These are phyloP conservation scores for Catharus ustulatus DNA, from an alignment of 2,797 vertebrate genomes.

Conservation along the genomic window DNA sequence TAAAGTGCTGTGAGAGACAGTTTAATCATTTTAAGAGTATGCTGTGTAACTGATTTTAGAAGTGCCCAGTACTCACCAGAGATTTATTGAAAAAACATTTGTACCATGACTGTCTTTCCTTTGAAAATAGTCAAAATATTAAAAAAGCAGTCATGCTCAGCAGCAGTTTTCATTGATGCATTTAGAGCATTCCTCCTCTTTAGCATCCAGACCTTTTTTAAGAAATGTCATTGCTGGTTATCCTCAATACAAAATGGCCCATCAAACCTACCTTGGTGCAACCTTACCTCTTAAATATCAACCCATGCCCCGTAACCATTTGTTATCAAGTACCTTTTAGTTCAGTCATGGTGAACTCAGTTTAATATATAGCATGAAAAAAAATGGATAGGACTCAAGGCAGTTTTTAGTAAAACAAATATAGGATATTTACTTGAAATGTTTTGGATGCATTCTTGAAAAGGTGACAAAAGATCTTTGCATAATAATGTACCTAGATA, in stretches of 20 bases:
- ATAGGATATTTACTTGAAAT: neutral
- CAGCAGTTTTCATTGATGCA: conserved; percentile 60
- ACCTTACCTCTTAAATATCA: conserved; percentile 77
- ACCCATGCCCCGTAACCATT: conserved; percentile 66
- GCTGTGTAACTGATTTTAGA: conserved; percentile 66
- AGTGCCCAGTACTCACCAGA: conserved; percentile 39
- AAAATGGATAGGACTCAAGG: neutral
- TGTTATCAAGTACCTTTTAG: conserved; percentile 66
- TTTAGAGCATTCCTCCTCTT: conserved; percentile 68
- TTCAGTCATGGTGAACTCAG: conserved; percentile 24
- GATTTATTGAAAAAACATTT: conserved; percentile 71
- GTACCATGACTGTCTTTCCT: conserved; percentile 57
- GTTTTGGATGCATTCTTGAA: neutral
- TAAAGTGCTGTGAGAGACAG: conserved; percentile 61
- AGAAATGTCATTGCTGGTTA: conserved; percentile 77
- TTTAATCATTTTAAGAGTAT: conserved; percentile 71
- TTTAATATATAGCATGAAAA: conserved; percentile 36
- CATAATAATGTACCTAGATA: neutral
- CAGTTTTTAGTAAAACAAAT: conserved; percentile 3
- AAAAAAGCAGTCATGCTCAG: conserved; percentile 66
- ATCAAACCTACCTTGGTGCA: conserved; percentile 72
- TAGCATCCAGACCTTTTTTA: conserved; percentile 73
- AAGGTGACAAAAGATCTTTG: neutral
- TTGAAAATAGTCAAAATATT: conserved; percentile 66
- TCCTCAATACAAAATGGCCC: conserved; percentile 70